Conservation (phyloP, 2,113 vertebrate genomes). For the Phalacrocorax aristotelis region DNA sequence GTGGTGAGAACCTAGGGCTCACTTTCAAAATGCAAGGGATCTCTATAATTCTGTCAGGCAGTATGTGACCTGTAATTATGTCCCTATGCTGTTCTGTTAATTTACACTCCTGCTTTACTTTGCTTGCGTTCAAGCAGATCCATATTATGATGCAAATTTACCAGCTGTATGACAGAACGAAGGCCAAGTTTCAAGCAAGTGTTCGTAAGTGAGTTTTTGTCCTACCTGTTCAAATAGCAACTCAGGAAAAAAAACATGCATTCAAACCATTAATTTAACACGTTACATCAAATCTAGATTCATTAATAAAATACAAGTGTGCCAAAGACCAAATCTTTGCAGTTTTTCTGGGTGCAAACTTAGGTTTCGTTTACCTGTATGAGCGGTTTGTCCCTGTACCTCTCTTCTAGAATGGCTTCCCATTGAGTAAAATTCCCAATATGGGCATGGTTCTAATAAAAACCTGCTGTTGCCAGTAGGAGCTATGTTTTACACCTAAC, state of each 20-base stretch:
- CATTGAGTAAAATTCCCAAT: background rate
- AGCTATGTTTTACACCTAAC: background rate
- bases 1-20: background rate
- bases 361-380: background rate
- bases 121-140: background rate
- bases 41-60: background rate
- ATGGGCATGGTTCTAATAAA: background rate
- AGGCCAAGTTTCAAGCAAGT: background rate
- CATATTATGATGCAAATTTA: background rate
- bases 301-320: background rate
- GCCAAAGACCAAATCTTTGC: background rate
- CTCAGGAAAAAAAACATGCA: background rate
- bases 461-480: background rate
- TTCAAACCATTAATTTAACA: background rate
- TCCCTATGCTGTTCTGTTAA: background rate
- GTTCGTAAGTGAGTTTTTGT: background rate
- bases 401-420: background rate
- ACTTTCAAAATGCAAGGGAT: background rate
- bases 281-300: background rate
- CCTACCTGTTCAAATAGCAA: background rate
- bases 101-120: background rate
- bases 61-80: constrained; percentile 9
- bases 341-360: background rate
- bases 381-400: background rate
- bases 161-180: background rate